Percentiles rank a stretch among this genome's conserved stretches.
phyloP scores from a whole-genome alignment of 2,113 vertebrate species.

The Eubucco bourcierii region DNA sequence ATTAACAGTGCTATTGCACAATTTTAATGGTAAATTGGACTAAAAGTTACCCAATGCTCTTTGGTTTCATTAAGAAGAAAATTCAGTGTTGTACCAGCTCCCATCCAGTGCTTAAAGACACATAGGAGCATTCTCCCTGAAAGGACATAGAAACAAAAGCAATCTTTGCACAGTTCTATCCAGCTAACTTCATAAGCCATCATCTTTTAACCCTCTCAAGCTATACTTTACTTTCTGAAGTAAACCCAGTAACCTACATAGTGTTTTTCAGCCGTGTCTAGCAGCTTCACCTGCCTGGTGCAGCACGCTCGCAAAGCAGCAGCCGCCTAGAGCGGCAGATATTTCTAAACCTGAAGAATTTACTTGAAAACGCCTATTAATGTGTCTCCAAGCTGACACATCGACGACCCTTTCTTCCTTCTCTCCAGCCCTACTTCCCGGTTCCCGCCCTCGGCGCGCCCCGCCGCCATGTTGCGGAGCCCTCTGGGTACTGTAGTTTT shows the following conservation, averaged over 20 bases:
- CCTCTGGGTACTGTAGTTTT: conserved; percentile 26
- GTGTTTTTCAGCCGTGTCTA: background rate
- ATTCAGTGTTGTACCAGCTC: background rate
- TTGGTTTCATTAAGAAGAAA: background rate
- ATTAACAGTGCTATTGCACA: background rate
- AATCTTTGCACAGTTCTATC: background rate
- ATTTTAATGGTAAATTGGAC: background rate
- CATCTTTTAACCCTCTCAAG: background rate
- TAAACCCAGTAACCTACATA: background rate
- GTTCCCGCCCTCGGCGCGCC: background rate
- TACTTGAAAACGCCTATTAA: background rate
- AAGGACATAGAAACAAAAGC: background rate
- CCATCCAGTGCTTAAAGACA: background rate
- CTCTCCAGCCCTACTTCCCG: too few species aligned
- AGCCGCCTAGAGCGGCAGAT: background rate
- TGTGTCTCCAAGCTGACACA: fast-evolving
- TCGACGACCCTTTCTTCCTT: fast-evolving
- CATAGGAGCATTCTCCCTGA: background rate
- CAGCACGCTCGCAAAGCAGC: too few species aligned
- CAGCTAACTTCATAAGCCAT: background rate
- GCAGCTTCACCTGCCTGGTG: background rate
- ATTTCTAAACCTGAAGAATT: background rate
- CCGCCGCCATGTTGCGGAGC: background rate
- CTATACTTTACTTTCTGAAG: background rate
- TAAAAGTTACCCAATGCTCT: background rate